Conservation (phyloP, 2,888 invertebrate genomes). For the Tinea semifulvella region DNA sequence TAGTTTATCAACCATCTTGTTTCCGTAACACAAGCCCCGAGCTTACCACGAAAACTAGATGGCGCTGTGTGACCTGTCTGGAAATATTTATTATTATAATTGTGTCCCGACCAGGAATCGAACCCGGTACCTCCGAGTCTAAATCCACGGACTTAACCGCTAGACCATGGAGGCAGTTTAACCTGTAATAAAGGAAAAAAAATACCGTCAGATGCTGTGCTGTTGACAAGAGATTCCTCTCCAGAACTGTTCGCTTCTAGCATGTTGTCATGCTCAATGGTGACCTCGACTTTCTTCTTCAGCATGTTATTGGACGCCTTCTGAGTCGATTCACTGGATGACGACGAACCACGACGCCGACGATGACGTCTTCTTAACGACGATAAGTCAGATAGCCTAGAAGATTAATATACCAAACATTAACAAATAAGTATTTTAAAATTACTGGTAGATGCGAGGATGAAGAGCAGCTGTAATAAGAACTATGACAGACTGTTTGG, state of each 20-base stretch:
- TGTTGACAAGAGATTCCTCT: constrained; percentile 33
- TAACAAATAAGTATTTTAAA: too few relatives aligned
- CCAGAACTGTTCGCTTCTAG: constrained; percentile 40
- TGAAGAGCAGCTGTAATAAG: too few relatives aligned
- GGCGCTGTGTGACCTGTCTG: not conserved
- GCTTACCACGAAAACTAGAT: not conserved
- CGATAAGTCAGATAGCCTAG: constrained; percentile 46
- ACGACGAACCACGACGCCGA: constrained; percentile 25
- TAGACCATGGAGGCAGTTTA: too few relatives aligned
- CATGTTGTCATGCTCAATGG: constrained; percentile 27
- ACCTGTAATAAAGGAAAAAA: too few relatives aligned
- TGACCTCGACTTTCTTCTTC: not conserved
- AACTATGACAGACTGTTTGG: too few relatives aligned
- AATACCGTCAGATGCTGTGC: too few relatives aligned
- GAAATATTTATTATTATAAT: not conserved
- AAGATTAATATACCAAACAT: too few relatives aligned
- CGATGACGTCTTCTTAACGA: constrained; percentile 34
- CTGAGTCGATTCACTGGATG: not conserved
- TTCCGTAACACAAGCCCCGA: too few relatives aligned
- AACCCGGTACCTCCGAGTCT: not conserved
- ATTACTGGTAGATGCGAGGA: too few relatives aligned
- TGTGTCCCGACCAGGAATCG: not conserved
- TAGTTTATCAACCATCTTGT: too few relatives aligned
- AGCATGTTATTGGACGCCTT: not conserved
- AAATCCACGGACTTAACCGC: too few relatives aligned